Conservation (phyloP, 2,113 vertebrate genomes). For the Oreochromis niloticus region DNA sequence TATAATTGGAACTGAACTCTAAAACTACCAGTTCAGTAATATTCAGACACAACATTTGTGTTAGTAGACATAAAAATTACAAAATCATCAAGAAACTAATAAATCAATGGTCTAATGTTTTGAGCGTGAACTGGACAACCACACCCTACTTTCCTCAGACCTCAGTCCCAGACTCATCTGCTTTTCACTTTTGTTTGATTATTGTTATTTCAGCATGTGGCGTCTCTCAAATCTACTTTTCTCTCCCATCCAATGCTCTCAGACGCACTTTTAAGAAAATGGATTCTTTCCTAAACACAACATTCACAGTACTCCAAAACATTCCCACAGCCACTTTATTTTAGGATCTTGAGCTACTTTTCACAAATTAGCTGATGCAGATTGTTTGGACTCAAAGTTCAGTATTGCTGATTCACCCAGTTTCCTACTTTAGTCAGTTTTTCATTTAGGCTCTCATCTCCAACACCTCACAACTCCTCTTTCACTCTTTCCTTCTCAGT, state of each 20-base stretch:
- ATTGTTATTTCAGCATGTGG: background rate
- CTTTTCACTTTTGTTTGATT: background rate
- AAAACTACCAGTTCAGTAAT: background rate
- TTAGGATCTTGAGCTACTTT: background rate
- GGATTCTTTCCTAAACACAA: background rate
- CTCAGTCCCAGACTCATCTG: background rate
- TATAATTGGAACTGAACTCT: background rate
- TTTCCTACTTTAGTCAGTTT: background rate
- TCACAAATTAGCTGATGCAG: background rate
- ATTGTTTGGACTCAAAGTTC: background rate
- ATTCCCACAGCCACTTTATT: background rate
- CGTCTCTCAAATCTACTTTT: background rate
- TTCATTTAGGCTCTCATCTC: background rate
- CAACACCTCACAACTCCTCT: background rate
- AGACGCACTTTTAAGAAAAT: background rate
- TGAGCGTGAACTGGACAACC: background rate
- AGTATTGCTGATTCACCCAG: background rate
- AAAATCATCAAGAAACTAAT: background rate
- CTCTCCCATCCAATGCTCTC: background rate
- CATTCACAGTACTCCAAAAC: background rate
- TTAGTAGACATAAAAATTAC: background rate
- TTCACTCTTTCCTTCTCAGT: background rate
- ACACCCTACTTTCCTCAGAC: background rate
- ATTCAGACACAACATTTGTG: background rate
- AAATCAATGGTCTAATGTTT: background rate